Evolutionary conservation across 2,888 invertebrate species (phyloP), one percentile per base, ranked within the genome.

Genomic region (Calameuta pallipes): DNA sequence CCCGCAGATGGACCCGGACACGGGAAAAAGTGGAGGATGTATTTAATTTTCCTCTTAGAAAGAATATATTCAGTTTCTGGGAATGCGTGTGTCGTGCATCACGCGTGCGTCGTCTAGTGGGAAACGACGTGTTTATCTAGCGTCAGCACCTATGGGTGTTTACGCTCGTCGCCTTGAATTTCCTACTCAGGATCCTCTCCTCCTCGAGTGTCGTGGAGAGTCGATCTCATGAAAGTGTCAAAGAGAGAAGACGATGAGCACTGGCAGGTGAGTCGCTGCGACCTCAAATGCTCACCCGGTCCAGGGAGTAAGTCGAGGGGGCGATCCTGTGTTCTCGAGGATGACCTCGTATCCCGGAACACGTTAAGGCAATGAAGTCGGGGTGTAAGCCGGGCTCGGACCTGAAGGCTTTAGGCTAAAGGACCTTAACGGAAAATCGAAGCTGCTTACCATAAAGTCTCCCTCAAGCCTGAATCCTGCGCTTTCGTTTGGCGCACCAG

Each of bases 361-460:
- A 89, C 41, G 41, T 88, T 87, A 87, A 80, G 78, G 76, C 85
- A 86, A 87, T 87, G 86, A 86, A 87, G 82, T 82, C 77, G 68
- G 82, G 80, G 75, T 71, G 30, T 70, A 70, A 30, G 70, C 70
- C 13, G 70, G 30, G 4, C 70, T 30, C 70, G 70, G 33, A n/a
- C 30, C 75, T 68, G 31, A 73, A 78, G 83, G 83, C 84, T 88
- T 85, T 87, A 88, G 15, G 41, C 41, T 41, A 15, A 41, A 41
- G 41, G 41, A 89, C 88, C 88, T 89, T 90, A 90, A 90, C 89
- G 90, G 89, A 88, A 90, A 90, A 90, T 90, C 90, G 89, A 90
- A 89, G 85, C 89, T 90, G 88, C 89, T 90, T 90, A 89, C 89
- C 90, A 90, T 90, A 90, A 90, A 90, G 87, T 89, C 88, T 83